Base-by-base conservation (phyloP, 2,888 invertebrate species). In the Ornithoptera alexandrae region DNA sequence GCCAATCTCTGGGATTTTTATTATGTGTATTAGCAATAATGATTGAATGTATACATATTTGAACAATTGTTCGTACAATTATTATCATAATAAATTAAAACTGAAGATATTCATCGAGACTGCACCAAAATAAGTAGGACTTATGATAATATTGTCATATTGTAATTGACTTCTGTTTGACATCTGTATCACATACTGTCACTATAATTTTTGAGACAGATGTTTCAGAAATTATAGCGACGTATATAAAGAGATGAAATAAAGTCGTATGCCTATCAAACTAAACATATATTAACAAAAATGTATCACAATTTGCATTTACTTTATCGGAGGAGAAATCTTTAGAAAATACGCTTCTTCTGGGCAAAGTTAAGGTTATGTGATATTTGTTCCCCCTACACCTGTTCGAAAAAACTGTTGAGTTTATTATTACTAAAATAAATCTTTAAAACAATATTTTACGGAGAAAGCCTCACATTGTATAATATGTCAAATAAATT, bases 1-100 rank as follows among this genome's bases (percentile, higher is more conserved):
- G 67, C 78, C 78, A 78, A 39, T 75, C 65, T 50, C 22, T 62
- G 18, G 61, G 65, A 56, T 67, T 61, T 36, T 22, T 18, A 59
- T 22, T 50, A 65, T 17, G 62, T 56, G 24, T 57, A 50, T 65
- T 46, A 42, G 24, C 24, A 22, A 22, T 17, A 59, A 68, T 65
- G 17, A 62, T 39, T 50, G 60, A 20, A 58, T 30, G 64, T 59
- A 59, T 15, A 20, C n/a, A 67, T 58, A 70, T 42, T 58, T 66
- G 20, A 15, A 64, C 46, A 65, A 70, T 61, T 57, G 65, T 62
- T 68, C 58, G 66, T 62, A 69, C 24, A 65, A 69, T 56, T 66
- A 69, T 60, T 66, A 67, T 46, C 70, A 67, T 70, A 62, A 60
- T 70, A 59, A 50, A 53, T 57, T 46, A 42, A 64, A 67, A 60